Conservation (phyloP, 2,113 vertebrate species). For the Gobius niger region DNA sequence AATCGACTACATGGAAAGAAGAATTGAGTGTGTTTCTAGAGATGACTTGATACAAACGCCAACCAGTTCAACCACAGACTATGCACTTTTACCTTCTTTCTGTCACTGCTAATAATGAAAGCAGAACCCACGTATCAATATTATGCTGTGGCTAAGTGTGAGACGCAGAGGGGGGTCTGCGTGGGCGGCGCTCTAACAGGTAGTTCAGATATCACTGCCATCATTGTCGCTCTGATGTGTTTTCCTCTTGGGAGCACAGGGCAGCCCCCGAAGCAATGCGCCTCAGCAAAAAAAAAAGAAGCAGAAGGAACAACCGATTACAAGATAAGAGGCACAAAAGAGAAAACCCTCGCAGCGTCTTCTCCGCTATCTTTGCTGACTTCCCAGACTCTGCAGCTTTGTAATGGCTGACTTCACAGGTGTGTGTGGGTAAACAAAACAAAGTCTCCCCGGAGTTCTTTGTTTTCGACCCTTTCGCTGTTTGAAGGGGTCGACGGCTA, state of each 20-base stretch:
- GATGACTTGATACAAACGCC: neutral
- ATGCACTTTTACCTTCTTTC: neutral
- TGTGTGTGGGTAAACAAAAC: constrained; percentile 25
- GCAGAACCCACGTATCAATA: neutral
- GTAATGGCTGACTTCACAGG: constrained; percentile 44
- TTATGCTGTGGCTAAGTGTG: constrained; percentile 13
- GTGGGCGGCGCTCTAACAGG: constrained; percentile 10
- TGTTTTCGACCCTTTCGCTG: constrained; percentile 20
- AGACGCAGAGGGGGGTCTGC: constrained; percentile 7
- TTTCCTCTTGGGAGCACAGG: constrained; percentile 29
- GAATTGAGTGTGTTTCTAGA: neutral
- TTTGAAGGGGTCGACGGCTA: constrained; percentile 3
- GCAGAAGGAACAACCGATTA: constrained; percentile 28
- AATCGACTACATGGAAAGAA: neutral
- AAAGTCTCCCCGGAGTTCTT: constrained; percentile 26
- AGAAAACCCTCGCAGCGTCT: constrained; percentile 41
- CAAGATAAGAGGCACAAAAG: constrained; percentile 48
- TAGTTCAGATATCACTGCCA: constrained; percentile 27
- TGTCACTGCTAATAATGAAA: neutral
- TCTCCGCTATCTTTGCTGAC: constrained; percentile 35
- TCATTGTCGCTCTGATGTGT: constrained; percentile 31
- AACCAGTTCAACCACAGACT: neutral
- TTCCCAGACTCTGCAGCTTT: constrained; percentile 40
- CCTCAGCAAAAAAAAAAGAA: constrained; percentile 23
- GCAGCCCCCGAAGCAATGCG: constrained; percentile 30